phyloP scores from a whole-genome alignment of 2,888 invertebrate genomes.

The Erynnis tages region DNA sequence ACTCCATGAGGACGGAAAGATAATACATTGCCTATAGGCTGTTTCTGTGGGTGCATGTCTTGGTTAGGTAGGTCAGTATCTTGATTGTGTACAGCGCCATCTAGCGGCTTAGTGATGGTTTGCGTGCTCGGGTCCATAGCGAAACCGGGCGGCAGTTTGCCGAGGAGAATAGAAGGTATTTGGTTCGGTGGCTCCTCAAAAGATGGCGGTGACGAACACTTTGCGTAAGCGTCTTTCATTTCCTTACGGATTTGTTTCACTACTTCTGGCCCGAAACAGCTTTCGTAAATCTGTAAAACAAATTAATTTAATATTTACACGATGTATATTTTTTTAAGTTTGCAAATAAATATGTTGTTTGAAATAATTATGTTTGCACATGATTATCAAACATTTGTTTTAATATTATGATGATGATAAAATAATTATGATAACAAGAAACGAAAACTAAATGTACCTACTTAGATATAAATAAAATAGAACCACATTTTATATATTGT shows the following conservation, averaged over 20 bases:
- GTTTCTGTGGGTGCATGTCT: slow-evolving; percentile 63
- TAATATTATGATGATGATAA: too few relatives aligned
- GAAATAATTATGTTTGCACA: too few relatives aligned
- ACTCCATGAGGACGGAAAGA: slow-evolving; percentile 78
- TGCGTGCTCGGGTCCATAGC: slow-evolving; percentile 69
- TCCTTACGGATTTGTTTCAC: slow-evolving; percentile 85
- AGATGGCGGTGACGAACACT: slow-evolving; percentile 82
- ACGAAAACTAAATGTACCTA: too few relatives aligned
- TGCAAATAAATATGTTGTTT: too few relatives aligned
- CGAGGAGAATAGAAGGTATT: slow-evolving; percentile 62
- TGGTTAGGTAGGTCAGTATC: slow-evolving; percentile 56
- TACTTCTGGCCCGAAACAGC: slow-evolving; percentile 85
- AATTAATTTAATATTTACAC: background rate
- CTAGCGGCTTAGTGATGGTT: slow-evolving; percentile 69
- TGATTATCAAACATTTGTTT: too few relatives aligned
- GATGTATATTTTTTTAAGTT: too few relatives aligned
- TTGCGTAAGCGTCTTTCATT: slow-evolving; percentile 84
- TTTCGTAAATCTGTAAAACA: slow-evolving; percentile 84
- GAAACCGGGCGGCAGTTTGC: slow-evolving; percentile 70
- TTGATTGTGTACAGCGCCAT: slow-evolving; percentile 61
- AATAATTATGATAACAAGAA: too few relatives aligned
- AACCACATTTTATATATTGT: too few relatives aligned
- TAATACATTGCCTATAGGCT: slow-evolving; percentile 73
- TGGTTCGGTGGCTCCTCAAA: slow-evolving; percentile 61
- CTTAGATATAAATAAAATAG: too few relatives aligned